These are phyloP conservation scores for Anguilla anguilla DNA, from an alignment of 2,797 vertebrate genomes.

Conservation along the genomic window DNA sequence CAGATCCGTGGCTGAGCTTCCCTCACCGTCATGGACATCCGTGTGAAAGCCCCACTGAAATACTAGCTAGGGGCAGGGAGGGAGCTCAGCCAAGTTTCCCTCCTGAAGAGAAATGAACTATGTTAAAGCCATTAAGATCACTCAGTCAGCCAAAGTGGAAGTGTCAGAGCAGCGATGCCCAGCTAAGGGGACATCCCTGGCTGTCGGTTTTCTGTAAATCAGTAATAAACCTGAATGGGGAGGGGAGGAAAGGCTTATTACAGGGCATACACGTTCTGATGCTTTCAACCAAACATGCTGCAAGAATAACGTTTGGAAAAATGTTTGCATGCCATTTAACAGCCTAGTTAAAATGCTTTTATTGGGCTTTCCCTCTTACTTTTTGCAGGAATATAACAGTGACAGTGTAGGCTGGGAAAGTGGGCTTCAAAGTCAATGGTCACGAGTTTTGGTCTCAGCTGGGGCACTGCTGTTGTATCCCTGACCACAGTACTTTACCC, in stretches of 20 bases:
- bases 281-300: not conserved
- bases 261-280: not conserved
- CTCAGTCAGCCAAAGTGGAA: not conserved
- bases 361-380: not conserved
- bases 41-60: constrained; percentile 4
- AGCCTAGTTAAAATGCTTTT: not conserved
- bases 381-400: not conserved
- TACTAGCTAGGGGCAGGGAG: not conserved
- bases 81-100: not conserved
- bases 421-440: not conserved
- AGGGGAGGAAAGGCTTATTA: not conserved
- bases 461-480: not conserved
- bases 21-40: constrained; percentile 11
- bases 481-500: not conserved
- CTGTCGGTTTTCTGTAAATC: constrained; percentile 12
- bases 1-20: constrained; percentile 6
- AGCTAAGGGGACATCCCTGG: not conserved
- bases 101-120: not conserved
- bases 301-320: not conserved
- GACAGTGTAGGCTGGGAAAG: not conserved
- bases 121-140: not conserved
- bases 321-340: not conserved
- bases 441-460: not conserved
- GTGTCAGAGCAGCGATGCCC: not conserved
- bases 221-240: not conserved